Conservation (phyloP, 2,113 vertebrate species). For the Aegithalos caudatus region DNA sequence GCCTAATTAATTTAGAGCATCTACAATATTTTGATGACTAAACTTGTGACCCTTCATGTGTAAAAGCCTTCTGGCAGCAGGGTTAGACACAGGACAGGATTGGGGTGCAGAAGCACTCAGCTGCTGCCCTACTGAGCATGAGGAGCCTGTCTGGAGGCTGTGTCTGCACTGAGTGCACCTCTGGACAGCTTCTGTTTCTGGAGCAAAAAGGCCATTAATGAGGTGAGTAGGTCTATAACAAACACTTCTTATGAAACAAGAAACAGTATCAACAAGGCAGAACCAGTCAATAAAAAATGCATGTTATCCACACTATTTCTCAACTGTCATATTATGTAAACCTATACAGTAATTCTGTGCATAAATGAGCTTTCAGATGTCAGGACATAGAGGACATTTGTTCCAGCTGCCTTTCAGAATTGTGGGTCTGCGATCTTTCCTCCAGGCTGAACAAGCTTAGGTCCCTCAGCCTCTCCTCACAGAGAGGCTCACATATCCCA, state of each 20-base stretch:
- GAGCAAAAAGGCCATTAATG: neutral
- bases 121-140: neutral
- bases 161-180: accelerated
- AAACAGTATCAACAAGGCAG: neutral
- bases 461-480: neutral
- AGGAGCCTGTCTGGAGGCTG: neutral
- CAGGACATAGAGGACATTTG: neutral
- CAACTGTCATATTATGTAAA: neutral
- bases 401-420: neutral
- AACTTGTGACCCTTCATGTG: neutral
- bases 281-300: neutral
- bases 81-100: neutral
- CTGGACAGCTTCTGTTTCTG: accelerated
- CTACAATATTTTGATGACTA: neutral
- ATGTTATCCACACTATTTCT: neutral
- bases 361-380: accelerated
- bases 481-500: neutral
- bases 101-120: neutral
- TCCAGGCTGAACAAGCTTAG: neutral
- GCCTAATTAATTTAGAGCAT: neutral
- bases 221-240: neutral
- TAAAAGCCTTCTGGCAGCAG: neutral
- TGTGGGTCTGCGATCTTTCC: neutral
- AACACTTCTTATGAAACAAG: neutral
- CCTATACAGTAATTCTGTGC: accelerated